phyloP scores from a whole-genome alignment of 1,140 invertebrate genomes.

The Drosophila ananassae region DNA sequence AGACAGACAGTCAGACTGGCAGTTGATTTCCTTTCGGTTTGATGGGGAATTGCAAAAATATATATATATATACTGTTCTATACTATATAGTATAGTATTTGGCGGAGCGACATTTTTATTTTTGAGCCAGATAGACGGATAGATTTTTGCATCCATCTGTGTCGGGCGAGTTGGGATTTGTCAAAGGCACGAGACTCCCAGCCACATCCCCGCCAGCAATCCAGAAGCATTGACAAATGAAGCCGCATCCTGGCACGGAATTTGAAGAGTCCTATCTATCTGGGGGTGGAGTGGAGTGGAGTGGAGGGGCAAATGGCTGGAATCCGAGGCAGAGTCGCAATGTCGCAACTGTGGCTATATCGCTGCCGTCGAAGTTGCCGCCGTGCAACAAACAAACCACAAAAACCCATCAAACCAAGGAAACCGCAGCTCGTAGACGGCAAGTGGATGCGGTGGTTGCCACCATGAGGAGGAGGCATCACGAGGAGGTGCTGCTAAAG shows the following conservation, averaged over 20 bases:
- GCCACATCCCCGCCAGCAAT: slow-evolving; percentile 1
- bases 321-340: slow-evolving; percentile 20
- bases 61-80: background rate
- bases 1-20: slow-evolving; percentile 54
- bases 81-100: slow-evolving; percentile 21
- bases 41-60: slow-evolving; percentile 36
- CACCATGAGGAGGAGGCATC: background rate
- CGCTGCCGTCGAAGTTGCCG: slow-evolving; percentile 26
- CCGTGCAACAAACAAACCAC: slow-evolving; percentile 56
- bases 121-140: slow-evolving; percentile 48
- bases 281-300: background rate
- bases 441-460: slow-evolving; percentile 18
- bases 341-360: slow-evolving; percentile 15
- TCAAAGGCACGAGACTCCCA: slow-evolving; percentile 20
- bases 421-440: slow-evolving; percentile 45
- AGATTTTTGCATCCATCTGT: slow-evolving; percentile 58
- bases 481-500: background rate
- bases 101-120: slow-evolving; percentile 48
- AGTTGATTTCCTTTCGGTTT: slow-evolving; percentile 45
- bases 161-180: slow-evolving; percentile 43
- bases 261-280: slow-evolving; percentile 20
- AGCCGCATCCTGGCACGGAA: slow-evolving; percentile 49
- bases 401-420: slow-evolving; percentile 55
- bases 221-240: slow-evolving; percentile 50
- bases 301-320: background rate